These are phyloP conservation scores for Jaculus jaculus DNA, from an alignment of 2,113 vertebrate species.

Conservation along the genomic window DNA sequence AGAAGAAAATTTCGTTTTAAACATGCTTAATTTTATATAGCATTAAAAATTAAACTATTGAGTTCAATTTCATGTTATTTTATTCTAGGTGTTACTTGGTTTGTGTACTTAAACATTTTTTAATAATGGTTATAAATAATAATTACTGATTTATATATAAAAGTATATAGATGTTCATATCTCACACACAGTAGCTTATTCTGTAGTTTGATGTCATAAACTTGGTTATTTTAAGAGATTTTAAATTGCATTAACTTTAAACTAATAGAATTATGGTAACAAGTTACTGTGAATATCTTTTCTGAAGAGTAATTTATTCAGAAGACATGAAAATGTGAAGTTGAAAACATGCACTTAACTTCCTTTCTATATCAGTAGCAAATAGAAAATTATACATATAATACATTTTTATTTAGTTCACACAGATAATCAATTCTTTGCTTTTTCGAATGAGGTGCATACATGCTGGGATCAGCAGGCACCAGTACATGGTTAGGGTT, in stretches of 20 bases:
- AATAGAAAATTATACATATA: slow-evolving; percentile 79
- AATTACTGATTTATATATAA: not conserved
- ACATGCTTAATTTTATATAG: slow-evolving; percentile 36
- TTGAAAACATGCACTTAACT: slow-evolving; percentile 57
- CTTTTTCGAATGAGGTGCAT: slow-evolving; percentile 82
- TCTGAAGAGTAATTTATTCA: slow-evolving; percentile 63
- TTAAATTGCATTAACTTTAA: slow-evolving; percentile 40
- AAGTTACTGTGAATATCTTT: slow-evolving; percentile 30
- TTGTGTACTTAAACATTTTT: slow-evolving; percentile 36
- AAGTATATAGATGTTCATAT: not conserved
- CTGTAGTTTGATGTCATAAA: not conserved
- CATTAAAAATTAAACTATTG: slow-evolving; percentile 43
- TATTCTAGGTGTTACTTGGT: slow-evolving; percentile 21
- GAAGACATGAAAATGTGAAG: slow-evolving; percentile 18
- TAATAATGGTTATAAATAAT: not conserved
- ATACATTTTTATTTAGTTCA: slow-evolving; percentile 84
- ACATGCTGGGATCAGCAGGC: slow-evolving; percentile 86
- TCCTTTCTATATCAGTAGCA: slow-evolving; percentile 72
- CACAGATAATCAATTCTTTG: slow-evolving; percentile 84
- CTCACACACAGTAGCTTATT: slow-evolving; percentile 23
- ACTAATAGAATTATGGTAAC: not conserved
- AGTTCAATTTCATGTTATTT: not conserved
- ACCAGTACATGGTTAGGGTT: slow-evolving; percentile 82
- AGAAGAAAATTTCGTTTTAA: slow-evolving; percentile 17
- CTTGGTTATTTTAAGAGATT: slow-evolving; percentile 43